Conservation (phyloP, 2,888 invertebrate species). For the Synergus japonicus region DNA sequence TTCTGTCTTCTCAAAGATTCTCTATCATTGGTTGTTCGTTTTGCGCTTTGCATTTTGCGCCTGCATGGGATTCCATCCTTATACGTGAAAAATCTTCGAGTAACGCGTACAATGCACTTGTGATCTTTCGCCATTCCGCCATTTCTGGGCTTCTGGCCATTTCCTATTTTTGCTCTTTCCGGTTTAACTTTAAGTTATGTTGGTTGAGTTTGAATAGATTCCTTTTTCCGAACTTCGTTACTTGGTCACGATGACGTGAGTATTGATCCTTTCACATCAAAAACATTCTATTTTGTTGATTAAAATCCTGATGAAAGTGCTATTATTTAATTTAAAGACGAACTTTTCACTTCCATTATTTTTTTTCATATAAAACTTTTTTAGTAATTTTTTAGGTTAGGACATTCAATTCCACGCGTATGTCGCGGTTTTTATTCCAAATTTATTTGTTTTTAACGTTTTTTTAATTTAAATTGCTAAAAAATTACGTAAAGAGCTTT, state of each 20-base stretch:
- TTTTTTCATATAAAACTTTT: constrained; percentile 19
- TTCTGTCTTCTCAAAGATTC: too few species aligned
- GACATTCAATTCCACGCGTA: neutral
- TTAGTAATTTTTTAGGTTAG: neutral
- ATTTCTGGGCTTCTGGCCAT: neutral
- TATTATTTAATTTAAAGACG: neutral
- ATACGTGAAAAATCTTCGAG: too few species aligned
- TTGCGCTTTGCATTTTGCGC: too few species aligned
- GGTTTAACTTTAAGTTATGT: neutral
- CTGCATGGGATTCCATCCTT: too few species aligned
- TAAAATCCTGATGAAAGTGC: neutral
- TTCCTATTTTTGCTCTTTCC: neutral
- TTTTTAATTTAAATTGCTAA: neutral
- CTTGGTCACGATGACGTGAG: constrained; percentile 42
- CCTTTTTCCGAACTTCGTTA: neutral
- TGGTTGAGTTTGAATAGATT: neutral
- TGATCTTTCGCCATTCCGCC: too few species aligned
- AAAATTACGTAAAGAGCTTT: neutral
- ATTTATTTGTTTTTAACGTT: neutral
- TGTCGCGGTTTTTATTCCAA: neutral
- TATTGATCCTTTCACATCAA: constrained; percentile 49
- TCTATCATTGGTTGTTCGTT: too few species aligned
- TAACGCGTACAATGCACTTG: too few species aligned
- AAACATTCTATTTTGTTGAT: constrained; percentile 44
- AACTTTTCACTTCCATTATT: constrained; percentile 28